Percentiles rank a stretch among this genome's conserved stretches.
Evolutionary conservation across 2,888 invertebrate genomes (phyloP).

Genomic region (Dioctria linearis): DNA sequence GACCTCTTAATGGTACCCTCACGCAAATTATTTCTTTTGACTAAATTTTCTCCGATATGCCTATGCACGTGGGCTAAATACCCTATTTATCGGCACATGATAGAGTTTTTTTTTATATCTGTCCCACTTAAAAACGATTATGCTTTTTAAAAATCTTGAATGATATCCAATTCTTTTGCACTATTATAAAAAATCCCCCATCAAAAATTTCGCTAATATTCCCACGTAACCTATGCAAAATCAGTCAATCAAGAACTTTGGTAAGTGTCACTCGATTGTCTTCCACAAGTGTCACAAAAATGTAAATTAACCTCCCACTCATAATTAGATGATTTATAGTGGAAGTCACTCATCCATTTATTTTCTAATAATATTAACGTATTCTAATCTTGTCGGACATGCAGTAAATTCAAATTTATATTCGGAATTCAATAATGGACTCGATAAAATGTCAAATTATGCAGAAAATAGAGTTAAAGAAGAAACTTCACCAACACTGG

Average conservation of each 20-base stretch:
- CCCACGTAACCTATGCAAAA: neutral
- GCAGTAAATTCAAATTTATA: constrained; percentile 52
- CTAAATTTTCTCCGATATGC: too few relatives aligned
- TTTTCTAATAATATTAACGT: constrained; percentile 38
- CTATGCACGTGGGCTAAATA: too few relatives aligned
- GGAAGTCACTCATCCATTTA: constrained; percentile 42
- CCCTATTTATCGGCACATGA: too few relatives aligned
- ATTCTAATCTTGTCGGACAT: constrained; percentile 40
- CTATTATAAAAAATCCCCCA: neutral
- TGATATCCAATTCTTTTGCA: neutral
- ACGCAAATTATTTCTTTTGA: too few relatives aligned
- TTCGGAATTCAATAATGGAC: constrained; percentile 53
- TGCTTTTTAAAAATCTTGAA: too few relatives aligned
- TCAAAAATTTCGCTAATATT: constrained; percentile 4
- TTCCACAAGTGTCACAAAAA: constrained; percentile 36
- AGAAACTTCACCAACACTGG: constrained; percentile 18
- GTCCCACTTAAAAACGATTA: too few relatives aligned
- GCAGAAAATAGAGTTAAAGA: constrained; percentile 54
- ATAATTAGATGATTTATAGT: constrained; percentile 43
- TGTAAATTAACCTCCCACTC: constrained; percentile 22
- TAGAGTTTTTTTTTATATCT: too few relatives aligned
- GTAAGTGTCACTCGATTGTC: constrained; percentile 8
- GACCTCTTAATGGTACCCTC: too few relatives aligned
- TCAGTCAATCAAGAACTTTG: neutral
- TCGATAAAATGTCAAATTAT: constrained; percentile 56